These are phyloP conservation scores for Oscheius sp. DNA, from an alignment of 2,888 invertebrate species.

Conservation along the genomic window DNA sequence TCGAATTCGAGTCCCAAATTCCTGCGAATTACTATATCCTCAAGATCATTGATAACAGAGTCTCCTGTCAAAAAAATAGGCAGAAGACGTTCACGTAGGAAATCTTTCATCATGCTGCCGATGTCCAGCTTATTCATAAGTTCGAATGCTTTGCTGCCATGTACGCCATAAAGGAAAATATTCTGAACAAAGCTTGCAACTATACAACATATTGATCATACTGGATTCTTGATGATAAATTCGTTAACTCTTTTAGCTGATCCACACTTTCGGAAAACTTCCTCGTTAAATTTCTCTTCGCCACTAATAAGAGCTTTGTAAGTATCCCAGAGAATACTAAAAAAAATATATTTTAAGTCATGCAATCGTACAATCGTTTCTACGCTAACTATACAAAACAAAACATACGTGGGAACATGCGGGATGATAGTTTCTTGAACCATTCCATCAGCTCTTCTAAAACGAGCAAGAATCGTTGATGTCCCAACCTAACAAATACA, in stretches of 20 bases:
- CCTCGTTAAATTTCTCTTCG: neutral
- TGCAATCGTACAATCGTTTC: too few relatives aligned
- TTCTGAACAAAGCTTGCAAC: neutral
- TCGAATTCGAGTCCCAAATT: conserved; percentile 6
- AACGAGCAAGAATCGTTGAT: conserved; percentile 7
- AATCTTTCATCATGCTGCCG: conserved; percentile 4
- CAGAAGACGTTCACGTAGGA: neutral
- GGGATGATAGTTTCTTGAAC: conserved; percentile 11
- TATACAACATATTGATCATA: neutral
- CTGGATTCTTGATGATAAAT: conserved; percentile 6
- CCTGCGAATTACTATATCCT: neutral
- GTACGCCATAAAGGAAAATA: too few relatives aligned
- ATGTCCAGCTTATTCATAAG: neutral
- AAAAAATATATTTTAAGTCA: neutral
- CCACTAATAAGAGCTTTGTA: neutral
- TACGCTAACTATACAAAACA: neutral
- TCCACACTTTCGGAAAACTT: conserved; percentile 9
- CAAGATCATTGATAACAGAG: neutral
- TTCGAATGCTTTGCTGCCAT: too few relatives aligned
- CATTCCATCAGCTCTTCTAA: neutral
- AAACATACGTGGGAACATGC: conserved; percentile 11
- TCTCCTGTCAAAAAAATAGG: neutral
- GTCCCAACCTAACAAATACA: neutral
- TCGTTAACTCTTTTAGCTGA: conserved; percentile 5
- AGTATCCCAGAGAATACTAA: conserved; percentile 9